Evolutionary conservation across 1,140 invertebrate genomes (phyloP).

Genomic region (Heliconius himera): DNA sequence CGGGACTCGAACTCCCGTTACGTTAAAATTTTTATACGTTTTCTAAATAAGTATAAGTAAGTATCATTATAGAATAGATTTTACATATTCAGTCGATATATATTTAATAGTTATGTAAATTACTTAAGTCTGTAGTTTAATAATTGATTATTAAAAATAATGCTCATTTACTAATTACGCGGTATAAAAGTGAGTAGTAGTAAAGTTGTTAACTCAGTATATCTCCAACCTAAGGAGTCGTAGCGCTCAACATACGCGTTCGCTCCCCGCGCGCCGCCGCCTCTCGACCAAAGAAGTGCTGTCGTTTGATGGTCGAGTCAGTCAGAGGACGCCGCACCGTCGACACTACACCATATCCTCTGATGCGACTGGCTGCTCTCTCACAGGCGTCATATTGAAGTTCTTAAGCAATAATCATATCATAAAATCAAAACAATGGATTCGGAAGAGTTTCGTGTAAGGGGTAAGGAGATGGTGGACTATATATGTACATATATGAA

Average conservation of each 20-base stretch:
- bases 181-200: neutral
- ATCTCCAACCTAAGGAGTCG: slow-evolving; percentile 35
- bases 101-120: neutral
- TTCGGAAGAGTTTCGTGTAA: slow-evolving; percentile 92
- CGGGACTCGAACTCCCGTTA: too few relatives aligned
- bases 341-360: slow-evolving; percentile 54
- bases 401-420: slow-evolving; percentile 12
- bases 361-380: neutral
- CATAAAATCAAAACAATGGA: slow-evolving; percentile 85
- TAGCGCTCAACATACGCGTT: slow-evolving; percentile 52
- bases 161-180: neutral
- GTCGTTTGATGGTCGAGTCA: slow-evolving; percentile 65
- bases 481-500: slow-evolving; percentile 98
- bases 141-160: neutral
- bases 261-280: slow-evolving; percentile 53
- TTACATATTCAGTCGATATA: neutral
- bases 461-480: slow-evolving; percentile 98
- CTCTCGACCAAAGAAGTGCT: slow-evolving; percentile 62
- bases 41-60: too few relatives aligned
- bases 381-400: slow-evolving; percentile 6
- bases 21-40: too few relatives aligned
- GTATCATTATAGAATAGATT: neutral
- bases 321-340: slow-evolving; percentile 65
- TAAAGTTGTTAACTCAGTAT: slow-evolving; percentile 20
- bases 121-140: neutral